Conservation (phyloP, 2,888 invertebrate species). For the Glyphotaelius pellucidus region DNA sequence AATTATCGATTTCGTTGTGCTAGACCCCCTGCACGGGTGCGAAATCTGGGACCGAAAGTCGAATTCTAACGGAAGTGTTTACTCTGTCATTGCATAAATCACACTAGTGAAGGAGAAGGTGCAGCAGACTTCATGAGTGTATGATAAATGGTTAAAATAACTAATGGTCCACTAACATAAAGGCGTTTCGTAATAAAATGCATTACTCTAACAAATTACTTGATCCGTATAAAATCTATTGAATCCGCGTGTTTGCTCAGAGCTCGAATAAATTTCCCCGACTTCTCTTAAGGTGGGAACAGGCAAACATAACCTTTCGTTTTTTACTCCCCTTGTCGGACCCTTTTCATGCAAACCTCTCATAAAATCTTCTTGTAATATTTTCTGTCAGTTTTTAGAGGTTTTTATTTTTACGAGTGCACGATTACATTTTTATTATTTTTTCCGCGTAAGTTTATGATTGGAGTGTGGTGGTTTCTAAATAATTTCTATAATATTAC, state of each 20-base stretch:
- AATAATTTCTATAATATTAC: not conserved
- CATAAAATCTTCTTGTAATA: constrained; percentile 65
- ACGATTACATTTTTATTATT: constrained; percentile 59
- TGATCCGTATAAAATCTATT: constrained; percentile 47
- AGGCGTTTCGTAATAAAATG: not conserved
- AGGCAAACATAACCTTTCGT: constrained; percentile 65
- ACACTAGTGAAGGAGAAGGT: no score
- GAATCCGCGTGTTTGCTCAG: constrained; percentile 30
- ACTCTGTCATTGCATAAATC: no score
- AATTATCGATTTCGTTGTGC: no score
- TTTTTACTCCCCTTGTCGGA: constrained; percentile 63
- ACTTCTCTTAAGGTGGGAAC: constrained; percentile 60
- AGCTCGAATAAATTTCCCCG: constrained; percentile 57
- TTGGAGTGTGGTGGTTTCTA: not conserved
- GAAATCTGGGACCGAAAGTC: no score
- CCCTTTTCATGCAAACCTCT: constrained; percentile 63
- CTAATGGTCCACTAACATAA: not conserved
- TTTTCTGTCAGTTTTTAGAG: constrained; percentile 65
- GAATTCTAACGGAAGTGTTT: no score
- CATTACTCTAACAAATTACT: constrained; percentile 20
- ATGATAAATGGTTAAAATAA: not conserved
- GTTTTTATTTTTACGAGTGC: constrained; percentile 61
- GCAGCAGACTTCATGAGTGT: no score
- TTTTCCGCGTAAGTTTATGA: constrained; percentile 58
- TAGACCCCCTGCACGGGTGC: no score